These are phyloP conservation scores for Falco columbarius DNA, from an alignment of 2,797 vertebrate genomes.

Conservation along the genomic window DNA sequence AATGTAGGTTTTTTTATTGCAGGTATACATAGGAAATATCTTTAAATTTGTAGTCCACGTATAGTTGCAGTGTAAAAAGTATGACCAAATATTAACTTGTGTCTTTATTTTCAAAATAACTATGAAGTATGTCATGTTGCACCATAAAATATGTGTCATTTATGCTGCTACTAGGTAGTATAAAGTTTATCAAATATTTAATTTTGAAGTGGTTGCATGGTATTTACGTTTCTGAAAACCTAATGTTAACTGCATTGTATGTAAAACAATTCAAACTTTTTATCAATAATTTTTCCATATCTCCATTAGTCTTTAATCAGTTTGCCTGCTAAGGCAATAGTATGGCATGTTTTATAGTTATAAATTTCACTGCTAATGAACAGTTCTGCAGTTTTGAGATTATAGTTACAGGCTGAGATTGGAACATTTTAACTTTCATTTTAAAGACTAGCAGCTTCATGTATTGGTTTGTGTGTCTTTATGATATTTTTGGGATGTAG, in stretches of 20 bases:
- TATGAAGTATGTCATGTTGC: neutral
- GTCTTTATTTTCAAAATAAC: neutral
- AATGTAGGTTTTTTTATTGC: neutral
- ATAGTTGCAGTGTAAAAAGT: neutral
- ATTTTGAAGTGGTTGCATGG: neutral
- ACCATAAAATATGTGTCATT: neutral
- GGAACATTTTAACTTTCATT: neutral
- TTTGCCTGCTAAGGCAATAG: neutral
- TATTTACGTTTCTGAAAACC: neutral
- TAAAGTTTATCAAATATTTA: neutral
- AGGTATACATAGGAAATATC: neutral
- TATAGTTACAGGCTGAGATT: neutral
- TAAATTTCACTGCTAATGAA: neutral
- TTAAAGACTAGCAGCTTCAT: neutral
- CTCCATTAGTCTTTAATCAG: neutral
- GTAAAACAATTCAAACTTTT: neutral
- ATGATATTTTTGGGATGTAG: neutral
- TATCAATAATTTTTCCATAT: neutral
- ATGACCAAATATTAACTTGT: neutral
- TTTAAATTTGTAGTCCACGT: neutral
- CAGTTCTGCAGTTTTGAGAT: neutral
- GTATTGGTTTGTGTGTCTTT: neutral
- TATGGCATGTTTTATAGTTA: neutral
- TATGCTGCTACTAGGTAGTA: neutral
- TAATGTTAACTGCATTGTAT: neutral